These are phyloP conservation scores for Meiosimyza platycephala DNA, from an alignment of 2,888 invertebrate genomes.

Conservation along the genomic window DNA sequence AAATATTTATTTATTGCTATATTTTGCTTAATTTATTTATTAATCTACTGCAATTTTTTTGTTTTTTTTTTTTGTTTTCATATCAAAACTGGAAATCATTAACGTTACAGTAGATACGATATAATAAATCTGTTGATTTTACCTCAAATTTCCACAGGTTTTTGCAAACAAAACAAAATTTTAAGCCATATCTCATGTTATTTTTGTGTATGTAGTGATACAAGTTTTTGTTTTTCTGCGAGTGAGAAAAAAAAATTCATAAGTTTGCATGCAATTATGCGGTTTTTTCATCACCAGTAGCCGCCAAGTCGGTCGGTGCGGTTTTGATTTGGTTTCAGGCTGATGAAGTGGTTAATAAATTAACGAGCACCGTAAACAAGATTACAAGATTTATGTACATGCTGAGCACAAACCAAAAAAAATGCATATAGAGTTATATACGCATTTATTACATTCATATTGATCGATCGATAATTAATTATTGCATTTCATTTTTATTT, in stretches of 20 bases:
- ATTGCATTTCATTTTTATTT: conserved; percentile 25
- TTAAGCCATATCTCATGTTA: too few species aligned
- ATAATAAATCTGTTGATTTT: conserved; percentile 26
- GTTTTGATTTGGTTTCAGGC: not conserved
- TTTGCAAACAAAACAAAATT: too few species aligned
- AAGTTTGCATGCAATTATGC: conserved; percentile 22
- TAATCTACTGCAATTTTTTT: not conserved
- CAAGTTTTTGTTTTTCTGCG: too few species aligned
- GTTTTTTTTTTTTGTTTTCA: too few species aligned
- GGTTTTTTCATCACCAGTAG: conserved; percentile 7
- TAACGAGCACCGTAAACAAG: conserved; percentile 29
- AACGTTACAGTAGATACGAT: not conserved
- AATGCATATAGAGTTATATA: not conserved
- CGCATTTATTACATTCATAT: conserved; percentile 15
- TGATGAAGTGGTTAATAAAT: conserved; percentile 36
- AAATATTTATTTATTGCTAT: conserved; percentile 1
- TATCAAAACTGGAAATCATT: too few species aligned
- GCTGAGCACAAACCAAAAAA: not conserved
- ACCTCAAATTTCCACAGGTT: conserved; percentile 6
- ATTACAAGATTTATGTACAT: conserved; percentile 33
- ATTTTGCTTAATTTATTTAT: not conserved
- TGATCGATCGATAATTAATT: conserved; percentile 35
- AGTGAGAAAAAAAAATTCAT: conserved; percentile 42
- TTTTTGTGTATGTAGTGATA: too few species aligned
- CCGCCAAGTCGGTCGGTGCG: not conserved